phyloP scores from a whole-genome alignment of 2,113 vertebrate species.

The Gnathonemus echidnorhynchus region DNA sequence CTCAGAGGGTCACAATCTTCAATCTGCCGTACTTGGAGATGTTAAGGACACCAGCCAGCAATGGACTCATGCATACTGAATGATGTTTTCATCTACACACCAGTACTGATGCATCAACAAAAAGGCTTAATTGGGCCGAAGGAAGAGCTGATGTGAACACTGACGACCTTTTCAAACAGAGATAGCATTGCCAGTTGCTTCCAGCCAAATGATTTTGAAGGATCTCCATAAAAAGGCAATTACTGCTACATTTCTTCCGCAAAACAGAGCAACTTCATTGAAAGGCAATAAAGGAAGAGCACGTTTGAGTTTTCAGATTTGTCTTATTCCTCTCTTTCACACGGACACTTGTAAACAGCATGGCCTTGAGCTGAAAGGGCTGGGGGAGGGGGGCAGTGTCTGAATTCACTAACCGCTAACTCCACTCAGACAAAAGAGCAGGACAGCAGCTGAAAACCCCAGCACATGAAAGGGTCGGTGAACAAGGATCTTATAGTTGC shows the following conservation, averaged over 20 bases:
- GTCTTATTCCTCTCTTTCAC: neutral
- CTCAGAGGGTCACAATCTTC: neutral
- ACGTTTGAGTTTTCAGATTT: neutral
- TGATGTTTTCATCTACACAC: neutral
- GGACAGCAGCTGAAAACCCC: conserved; percentile 37
- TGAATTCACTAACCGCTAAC: conserved; percentile 47
- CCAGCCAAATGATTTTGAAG: neutral
- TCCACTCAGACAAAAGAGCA: conserved; percentile 51
- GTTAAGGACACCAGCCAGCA: neutral
- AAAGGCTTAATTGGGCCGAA: neutral
- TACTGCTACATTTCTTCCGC: neutral
- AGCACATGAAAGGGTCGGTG: conserved; percentile 37
- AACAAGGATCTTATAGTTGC: conserved; percentile 49
- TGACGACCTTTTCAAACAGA: conserved; percentile 1
- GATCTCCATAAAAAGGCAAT: neutral
- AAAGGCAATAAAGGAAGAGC: neutral
- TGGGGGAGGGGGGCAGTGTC: conserved; percentile 24
- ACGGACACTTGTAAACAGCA: conserved; percentile 47
- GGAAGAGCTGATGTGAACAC: neutral
- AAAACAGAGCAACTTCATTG: neutral
- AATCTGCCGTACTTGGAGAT: neutral
- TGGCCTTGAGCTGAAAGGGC: conserved; percentile 43
- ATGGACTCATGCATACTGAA: neutral
- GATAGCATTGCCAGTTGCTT: neutral
- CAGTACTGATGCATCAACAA: neutral